Conservation (phyloP, 2,888 invertebrate genomes). For the Andrena marginata region DNA sequence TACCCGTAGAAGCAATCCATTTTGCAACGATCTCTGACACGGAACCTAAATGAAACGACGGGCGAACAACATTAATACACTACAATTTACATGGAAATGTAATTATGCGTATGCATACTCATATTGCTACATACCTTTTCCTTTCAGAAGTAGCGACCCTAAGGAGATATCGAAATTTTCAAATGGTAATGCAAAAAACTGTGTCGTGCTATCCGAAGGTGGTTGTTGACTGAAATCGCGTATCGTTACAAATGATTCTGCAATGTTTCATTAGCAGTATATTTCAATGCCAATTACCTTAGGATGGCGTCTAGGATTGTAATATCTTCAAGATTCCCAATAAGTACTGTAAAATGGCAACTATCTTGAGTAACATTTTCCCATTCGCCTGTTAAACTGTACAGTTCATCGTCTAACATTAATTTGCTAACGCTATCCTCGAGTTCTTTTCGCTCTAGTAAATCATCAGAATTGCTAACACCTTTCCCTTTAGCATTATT, state of each 20-base stretch:
- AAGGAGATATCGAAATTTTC: slow-evolving; percentile 81
- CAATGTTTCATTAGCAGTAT: not conserved
- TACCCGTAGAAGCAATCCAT: slow-evolving; percentile 92
- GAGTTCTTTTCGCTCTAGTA: slow-evolving; percentile 74
- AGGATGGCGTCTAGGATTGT: slow-evolving; percentile 91
- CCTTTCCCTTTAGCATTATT: slow-evolving; percentile 73
- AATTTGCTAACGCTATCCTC: slow-evolving; percentile 79
- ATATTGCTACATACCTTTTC: slow-evolving; percentile 81
- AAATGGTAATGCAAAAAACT: slow-evolving; percentile 79
- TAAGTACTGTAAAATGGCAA: slow-evolving; percentile 94
- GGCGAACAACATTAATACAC: not conserved
- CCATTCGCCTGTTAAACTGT: slow-evolving; percentile 87
- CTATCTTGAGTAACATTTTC: slow-evolving; percentile 94
- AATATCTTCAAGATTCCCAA: slow-evolving; percentile 95
- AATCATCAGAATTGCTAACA: slow-evolving; percentile 72
- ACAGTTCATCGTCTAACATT: slow-evolving; percentile 86
- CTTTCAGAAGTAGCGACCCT: slow-evolving; percentile 82
- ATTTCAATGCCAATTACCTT: slow-evolving; percentile 71
- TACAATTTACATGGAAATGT: not conserved
- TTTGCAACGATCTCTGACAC: slow-evolving; percentile 95
- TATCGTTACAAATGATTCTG: not conserved
- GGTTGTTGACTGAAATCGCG: slow-evolving; percentile 76
- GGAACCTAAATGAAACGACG: slow-evolving; percentile 87
- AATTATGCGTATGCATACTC: not conserved
- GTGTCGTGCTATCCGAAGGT: slow-evolving; percentile 74